phyloP scores from a whole-genome alignment of 2,113 vertebrate species.

The Mus musculus region GRCm39 chr17:45436001-45436500 shows the following conservation, averaged over 20 bases:
- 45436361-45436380: not conserved
- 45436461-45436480: not conserved
- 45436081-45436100: not conserved
- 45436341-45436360: not conserved
- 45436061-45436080: not conserved
- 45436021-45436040: not conserved
- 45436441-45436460: not conserved
- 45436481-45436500: not conserved
- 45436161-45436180: not conserved
- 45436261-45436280: not conserved
- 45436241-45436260: not conserved
- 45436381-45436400: not conserved
- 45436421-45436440: not conserved
- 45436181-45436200: accelerated
- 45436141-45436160: not conserved
- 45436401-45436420: not conserved
- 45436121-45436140: not conserved
- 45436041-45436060: not conserved
- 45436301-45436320: not conserved
- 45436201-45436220: not conserved
- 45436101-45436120: not conserved
- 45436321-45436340: not conserved
- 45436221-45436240: not conserved
- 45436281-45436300: not conserved
- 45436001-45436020: not conserved